Evolutionary conservation across 2,113 vertebrate species (phyloP).

Genomic region (Lucifuga dentata): DNA sequence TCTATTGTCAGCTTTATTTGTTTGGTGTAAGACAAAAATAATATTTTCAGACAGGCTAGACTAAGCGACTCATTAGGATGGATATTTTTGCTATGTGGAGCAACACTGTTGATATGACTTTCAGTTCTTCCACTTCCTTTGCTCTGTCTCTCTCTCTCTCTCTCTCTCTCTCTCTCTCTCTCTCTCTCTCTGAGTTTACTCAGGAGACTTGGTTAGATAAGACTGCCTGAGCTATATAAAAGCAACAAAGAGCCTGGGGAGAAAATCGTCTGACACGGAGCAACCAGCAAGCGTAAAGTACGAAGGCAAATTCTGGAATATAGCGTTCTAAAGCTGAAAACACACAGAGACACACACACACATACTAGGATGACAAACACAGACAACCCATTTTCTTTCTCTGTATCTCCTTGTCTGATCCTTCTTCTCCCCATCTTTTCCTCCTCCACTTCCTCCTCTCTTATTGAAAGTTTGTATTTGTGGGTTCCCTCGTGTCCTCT

Average conservation of each 20-base stretch:
- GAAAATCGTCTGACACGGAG: slow-evolving; percentile 44
- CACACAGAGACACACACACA: slow-evolving; percentile 28
- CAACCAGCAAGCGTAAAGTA: slow-evolving; percentile 59
- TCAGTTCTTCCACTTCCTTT: slow-evolving; percentile 31
- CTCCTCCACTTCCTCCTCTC: slow-evolving; percentile 6
- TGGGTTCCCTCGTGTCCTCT: slow-evolving; percentile 52
- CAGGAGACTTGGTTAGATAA: slow-evolving; percentile 73
- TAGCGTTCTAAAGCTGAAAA: slow-evolving; percentile 37
- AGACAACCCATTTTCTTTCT: slow-evolving; percentile 60
- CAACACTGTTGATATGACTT: slow-evolving; percentile 42
- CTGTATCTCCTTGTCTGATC: slow-evolving; percentile 33
- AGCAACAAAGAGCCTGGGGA: slow-evolving; percentile 63
- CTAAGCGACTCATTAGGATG: slow-evolving; percentile 56
- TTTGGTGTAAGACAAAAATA: slow-evolving; percentile 36
- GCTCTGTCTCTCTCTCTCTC: slow-evolving; percentile 16
- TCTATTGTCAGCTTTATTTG: slow-evolving; percentile 24
- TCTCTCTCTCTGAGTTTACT: slow-evolving; percentile 18
- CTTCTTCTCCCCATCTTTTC: slow-evolving; percentile 29
- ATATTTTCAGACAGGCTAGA: slow-evolving; percentile 26
- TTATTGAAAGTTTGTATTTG: slow-evolving; percentile 60
- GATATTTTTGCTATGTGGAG: slow-evolving; percentile 34
- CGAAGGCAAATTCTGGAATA: slow-evolving; percentile 38
- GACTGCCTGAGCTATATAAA: slow-evolving; percentile 65
- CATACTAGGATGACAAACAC: slow-evolving; percentile 59
- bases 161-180: not conserved